Conservation (phyloP, 1,140 invertebrate species). For the Fopius arisanus region DNA sequence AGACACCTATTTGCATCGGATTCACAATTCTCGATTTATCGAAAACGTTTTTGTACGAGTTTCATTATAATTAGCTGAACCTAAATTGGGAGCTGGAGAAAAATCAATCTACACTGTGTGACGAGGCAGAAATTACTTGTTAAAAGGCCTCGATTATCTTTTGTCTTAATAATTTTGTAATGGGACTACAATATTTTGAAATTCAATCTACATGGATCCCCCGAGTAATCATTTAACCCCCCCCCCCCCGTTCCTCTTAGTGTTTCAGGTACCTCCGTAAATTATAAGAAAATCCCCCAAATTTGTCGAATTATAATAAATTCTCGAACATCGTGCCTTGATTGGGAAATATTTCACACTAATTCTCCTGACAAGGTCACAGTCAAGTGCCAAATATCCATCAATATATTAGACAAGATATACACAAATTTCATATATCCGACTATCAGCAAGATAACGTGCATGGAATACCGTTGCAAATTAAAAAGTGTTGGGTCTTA, state of each 20-base stretch:
- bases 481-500: slow-evolving; percentile 26
- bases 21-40: slow-evolving; percentile 1
- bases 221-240: too few relatives aligned
- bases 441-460: background rate
- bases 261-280: too few relatives aligned
- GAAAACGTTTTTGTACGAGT: slow-evolving; percentile 40
- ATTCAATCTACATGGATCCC: too few relatives aligned
- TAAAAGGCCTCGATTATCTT: too few relatives aligned
- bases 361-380: too few relatives aligned
- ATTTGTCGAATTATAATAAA: too few relatives aligned
- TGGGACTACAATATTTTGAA: too few relatives aligned
- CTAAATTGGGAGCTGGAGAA: slow-evolving; percentile 20
- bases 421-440: background rate
- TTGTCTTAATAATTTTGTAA: too few relatives aligned
- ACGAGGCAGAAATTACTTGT: background rate
- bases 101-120: slow-evolving; percentile 20
- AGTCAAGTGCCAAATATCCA: background rate
- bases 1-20: slow-evolving; percentile 18
- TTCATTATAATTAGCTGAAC: slow-evolving; percentile 45
- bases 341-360: too few relatives aligned
- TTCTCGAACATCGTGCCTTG: too few relatives aligned
- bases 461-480: background rate
- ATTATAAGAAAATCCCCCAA: too few relatives aligned
- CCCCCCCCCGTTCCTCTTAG: too few relatives aligned
- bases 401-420: background rate